phyloP scores from a whole-genome alignment of 2,113 vertebrate genomes.

The Furnarius figulus region DNA sequence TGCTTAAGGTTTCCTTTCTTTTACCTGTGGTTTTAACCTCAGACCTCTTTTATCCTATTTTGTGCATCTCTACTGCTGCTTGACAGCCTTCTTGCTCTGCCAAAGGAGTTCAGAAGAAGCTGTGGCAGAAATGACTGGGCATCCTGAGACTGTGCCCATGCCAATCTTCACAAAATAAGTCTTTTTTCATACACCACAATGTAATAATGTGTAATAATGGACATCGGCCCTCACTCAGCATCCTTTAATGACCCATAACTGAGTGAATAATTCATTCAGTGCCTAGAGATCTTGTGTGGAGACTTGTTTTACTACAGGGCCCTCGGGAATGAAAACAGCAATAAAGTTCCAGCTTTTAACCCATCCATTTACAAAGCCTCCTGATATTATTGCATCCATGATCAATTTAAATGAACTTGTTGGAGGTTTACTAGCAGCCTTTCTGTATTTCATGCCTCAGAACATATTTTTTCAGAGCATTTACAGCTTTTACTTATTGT shows the following conservation, averaged over 20 bases:
- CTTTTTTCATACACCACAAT: neutral
- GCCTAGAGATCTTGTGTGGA: constrained; percentile 13
- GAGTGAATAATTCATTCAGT: constrained; percentile 67
- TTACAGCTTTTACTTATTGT: constrained; percentile 26
- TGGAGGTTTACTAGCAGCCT: constrained; percentile 36
- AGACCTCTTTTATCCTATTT: neutral
- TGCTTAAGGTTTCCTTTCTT: neutral
- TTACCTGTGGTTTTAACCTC: neutral
- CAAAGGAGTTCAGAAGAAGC: neutral
- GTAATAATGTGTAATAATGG: constrained; percentile 47
- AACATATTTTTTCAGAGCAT: constrained; percentile 6
- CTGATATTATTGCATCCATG: constrained; percentile 26
- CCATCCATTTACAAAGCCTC: constrained; percentile 52
- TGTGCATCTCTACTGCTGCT: neutral
- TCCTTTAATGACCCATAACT: constrained; percentile 56
- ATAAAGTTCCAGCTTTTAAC: constrained; percentile 61
- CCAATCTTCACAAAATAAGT: neutral
- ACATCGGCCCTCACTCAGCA: neutral
- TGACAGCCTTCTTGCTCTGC: neutral
- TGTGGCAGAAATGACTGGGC: neutral
- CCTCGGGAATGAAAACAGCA: constrained; percentile 50
- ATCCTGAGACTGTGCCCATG: neutral
- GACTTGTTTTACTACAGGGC: constrained; percentile 55
- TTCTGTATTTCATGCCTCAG: constrained; percentile 3
- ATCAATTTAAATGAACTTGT: constrained; percentile 60